Percentiles rank a stretch among this genome's conserved stretches.
phyloP scores from a whole-genome alignment of 2,888 invertebrate species.

The Lithophane socia region DNA sequence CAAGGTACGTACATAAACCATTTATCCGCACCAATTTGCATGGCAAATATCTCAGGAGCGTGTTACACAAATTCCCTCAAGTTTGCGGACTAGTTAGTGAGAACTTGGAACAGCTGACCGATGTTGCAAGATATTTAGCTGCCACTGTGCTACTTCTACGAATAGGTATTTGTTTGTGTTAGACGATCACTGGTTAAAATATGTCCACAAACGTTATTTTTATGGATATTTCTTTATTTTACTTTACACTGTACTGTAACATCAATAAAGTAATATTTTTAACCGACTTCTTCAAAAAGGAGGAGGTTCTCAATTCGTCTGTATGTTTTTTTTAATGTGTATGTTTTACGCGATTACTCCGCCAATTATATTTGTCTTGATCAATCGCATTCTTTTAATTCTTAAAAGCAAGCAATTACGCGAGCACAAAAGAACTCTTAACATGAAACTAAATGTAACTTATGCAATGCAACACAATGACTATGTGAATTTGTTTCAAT shows the following conservation, averaged over 20 bases:
- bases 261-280: too few relatives aligned
- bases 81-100: conserved; percentile 49
- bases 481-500: background rate
- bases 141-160: conserved; percentile 14
- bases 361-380: too few relatives aligned
- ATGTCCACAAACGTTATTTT: background rate
- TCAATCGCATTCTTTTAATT: too few relatives aligned
- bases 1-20: conserved; percentile 25
- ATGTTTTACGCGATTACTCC: too few relatives aligned
- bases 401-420: too few relatives aligned
- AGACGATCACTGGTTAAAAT: background rate
- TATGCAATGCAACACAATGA: too few relatives aligned
- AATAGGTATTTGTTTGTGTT: conserved; percentile 16
- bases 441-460: too few relatives aligned
- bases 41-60: conserved; percentile 32
- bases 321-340: too few relatives aligned
- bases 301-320: too few relatives aligned
- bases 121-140: conserved; percentile 53
- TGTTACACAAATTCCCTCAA: conserved; percentile 56
- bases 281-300: too few relatives aligned
- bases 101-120: conserved; percentile 57
- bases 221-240: background rate
- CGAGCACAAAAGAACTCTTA: too few relatives aligned
- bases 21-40: conserved; percentile 48
- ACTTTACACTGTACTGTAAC: background rate